Conservation (phyloP, 2,888 invertebrate species). For the Eupeodes luniger region DNA sequence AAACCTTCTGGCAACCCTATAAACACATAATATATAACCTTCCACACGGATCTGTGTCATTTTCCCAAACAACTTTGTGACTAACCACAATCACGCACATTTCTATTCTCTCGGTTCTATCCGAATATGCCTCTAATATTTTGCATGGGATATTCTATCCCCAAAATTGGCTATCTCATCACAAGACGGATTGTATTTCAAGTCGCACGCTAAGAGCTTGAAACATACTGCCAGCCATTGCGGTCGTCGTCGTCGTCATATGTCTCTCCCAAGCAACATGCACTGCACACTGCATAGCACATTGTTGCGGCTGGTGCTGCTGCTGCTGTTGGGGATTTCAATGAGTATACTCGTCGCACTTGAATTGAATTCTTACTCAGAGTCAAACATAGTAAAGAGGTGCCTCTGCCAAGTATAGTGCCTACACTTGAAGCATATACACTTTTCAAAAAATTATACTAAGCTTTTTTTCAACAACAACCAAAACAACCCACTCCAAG, state of each 20-base stretch:
- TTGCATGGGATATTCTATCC: conserved; percentile 44
- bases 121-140: conserved; percentile 1
- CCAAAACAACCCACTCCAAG: too few species aligned
- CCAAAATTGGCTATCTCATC: conserved; percentile 72
- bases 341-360: conserved; percentile 32
- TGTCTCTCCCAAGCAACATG: conserved; percentile 39
- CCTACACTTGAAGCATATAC: conserved; percentile 27
- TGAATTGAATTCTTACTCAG: conserved; percentile 27
- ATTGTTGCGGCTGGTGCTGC: too few species aligned
- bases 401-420: background rate
- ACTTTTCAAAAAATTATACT: conserved; percentile 36
- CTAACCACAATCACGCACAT: conserved; percentile 64
- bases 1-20: background rate
- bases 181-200: conserved; percentile 70
- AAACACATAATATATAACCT: background rate
- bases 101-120: background rate
- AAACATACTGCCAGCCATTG: background rate
- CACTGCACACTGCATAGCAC: background rate
- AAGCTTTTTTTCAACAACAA: conserved; percentile 38
- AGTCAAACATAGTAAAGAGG: conserved; percentile 24
- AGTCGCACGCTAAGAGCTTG: conserved; percentile 62
- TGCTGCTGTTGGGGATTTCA: background rate
- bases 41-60: conserved; percentile 36
- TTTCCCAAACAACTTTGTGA: conserved; percentile 23
- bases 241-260: background rate